Base-by-base conservation (phyloP, 2,797 vertebrate species). In the Platyrinchus mystaceus region DNA sequence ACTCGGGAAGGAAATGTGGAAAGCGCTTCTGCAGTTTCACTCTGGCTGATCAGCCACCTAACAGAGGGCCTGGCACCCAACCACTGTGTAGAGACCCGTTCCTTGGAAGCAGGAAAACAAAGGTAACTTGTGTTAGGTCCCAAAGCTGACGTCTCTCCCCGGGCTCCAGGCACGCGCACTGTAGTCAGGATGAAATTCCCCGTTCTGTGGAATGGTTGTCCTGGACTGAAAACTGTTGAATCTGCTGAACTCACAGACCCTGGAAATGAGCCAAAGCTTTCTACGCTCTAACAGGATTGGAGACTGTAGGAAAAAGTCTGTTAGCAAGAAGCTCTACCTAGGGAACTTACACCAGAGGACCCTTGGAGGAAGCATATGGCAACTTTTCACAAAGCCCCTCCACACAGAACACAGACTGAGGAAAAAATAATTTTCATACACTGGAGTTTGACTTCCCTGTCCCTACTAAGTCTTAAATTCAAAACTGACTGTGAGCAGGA, bases 231-330 rank as follows among this genome's bases (percentile, higher is more conserved):
- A 78, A 64, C 64, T 63, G 71, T 44, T 27, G 7, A 56, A 87
- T 90, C 66, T 89, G 85, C 92, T 92, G 86, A 94, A 94, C 86
- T 95, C 90, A 77, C 56, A 89, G 81, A 50, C 70, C 43, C 66
- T 89, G 91, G 79, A 81, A 81, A 87, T 9, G 14, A 92, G 41
- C 79, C 70, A 88, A 91, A 87, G 81, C 81, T 71, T 87, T 94
- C 76, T 93, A 52, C 27, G 46, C 43, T 88, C 67, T 91, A 93
- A 69, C n/a, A 66, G 37, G 47, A 84, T 69, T 9, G 2, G 58
- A 75, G 44, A 91, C 76, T n/a, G 73, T 41, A 86, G 52, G 89
- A 75, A 92, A 47, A 94, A 63, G 58, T 83, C 90, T 66, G 82
- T 91, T 84, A 91, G 90, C 89, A 84, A 84, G 83, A 84, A 92